A percentile compares a stretch with the other conserved stretches of the same genome.
These are phyloP conservation scores for Drosophila santomea DNA, from an alignment of 1,140 invertebrate genomes.

Conservation along the genomic window DNA sequence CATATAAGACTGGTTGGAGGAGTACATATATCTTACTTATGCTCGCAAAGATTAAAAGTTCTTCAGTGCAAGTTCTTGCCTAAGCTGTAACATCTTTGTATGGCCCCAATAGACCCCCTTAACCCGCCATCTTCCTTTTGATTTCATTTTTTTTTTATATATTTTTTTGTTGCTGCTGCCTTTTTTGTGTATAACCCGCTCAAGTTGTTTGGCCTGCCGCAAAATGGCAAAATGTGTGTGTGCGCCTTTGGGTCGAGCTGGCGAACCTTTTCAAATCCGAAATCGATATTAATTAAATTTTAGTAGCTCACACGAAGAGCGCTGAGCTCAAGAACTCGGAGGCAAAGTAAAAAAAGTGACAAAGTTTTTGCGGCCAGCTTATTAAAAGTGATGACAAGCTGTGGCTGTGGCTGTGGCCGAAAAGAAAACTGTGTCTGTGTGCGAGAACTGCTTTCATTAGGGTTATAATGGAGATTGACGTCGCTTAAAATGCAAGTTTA, in stretches of 20 bases:
- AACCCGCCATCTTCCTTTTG: constrained; percentile 19
- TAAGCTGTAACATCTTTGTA: constrained; percentile 82
- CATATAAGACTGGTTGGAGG: constrained; percentile 11
- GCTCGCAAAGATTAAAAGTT: constrained; percentile 81
- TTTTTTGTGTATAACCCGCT: constrained; percentile 62
- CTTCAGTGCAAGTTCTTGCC: constrained; percentile 81
- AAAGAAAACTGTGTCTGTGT: constrained; percentile 17
- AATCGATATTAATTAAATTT: constrained; percentile 82
- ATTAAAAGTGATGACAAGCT: constrained; percentile 81
- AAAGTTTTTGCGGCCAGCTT: constrained; percentile 78
- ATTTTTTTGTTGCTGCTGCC: constrained; percentile 4
- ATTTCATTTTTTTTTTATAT: constrained; percentile 9
- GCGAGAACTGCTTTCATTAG: constrained; percentile 47
- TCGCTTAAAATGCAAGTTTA: constrained; percentile 57
- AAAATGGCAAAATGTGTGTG: constrained; percentile 46
- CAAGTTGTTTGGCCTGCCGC: constrained; percentile 65
- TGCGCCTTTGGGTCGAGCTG: constrained; percentile 17
- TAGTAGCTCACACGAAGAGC: constrained; percentile 68
- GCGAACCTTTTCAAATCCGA: constrained; percentile 78
- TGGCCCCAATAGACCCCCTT: constrained; percentile 39
- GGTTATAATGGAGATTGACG: constrained; percentile 56
- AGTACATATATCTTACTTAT: constrained; percentile 81
- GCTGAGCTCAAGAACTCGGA: constrained; percentile 55
- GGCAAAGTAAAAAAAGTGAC: constrained; percentile 34
- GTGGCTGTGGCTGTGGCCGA: constrained; percentile 30